Percentiles rank a stretch among this genome's conserved stretches.
Evolutionary conservation across 2,113 vertebrate genomes (phyloP).

Genomic region (Channa maculata): DNA sequence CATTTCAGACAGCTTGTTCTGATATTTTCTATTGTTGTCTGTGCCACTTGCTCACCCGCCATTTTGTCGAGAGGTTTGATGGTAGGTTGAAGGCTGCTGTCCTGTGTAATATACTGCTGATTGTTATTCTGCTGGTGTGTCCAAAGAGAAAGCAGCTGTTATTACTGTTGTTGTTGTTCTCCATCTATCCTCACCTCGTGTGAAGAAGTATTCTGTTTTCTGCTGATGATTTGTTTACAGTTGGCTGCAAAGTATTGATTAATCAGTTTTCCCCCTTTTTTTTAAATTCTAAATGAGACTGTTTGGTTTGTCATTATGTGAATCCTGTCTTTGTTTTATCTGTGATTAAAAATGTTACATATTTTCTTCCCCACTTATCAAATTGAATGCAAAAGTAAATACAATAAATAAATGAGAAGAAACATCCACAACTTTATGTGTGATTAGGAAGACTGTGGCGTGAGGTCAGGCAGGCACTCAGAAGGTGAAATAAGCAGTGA

Average conservation of each 20-base stretch:
- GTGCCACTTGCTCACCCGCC: background rate
- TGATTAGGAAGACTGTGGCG: constrained; percentile 3
- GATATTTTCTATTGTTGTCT: constrained; percentile 14
- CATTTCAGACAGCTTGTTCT: constrained; percentile 14
- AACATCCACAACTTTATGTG: constrained; percentile 7
- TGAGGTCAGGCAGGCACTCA: constrained; percentile 19
- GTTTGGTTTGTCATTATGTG: too few relatives aligned
- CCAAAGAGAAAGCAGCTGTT: constrained; percentile 68
- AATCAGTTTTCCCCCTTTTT: too few relatives aligned
- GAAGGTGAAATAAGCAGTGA: constrained; percentile 1
- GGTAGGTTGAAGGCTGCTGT: constrained; percentile 55
- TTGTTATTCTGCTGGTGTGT: constrained; percentile 73
- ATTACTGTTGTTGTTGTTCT: constrained; percentile 50
- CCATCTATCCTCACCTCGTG: background rate
- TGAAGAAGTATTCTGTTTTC: too few relatives aligned
- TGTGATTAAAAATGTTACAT: too few relatives aligned
- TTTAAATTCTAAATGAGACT: too few relatives aligned
- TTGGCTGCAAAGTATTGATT: too few relatives aligned
- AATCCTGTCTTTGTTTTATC: too few relatives aligned
- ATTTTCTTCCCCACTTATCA: too few relatives aligned
- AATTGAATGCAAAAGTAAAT: too few relatives aligned
- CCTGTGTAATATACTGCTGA: constrained; percentile 49
- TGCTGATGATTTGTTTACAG: too few relatives aligned
- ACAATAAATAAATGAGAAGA: background rate
- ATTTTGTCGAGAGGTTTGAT: constrained; percentile 59